Evolutionary conservation across 2,797 vertebrate genomes (phyloP).

Genomic region (Centropyge bicolor): DNA sequence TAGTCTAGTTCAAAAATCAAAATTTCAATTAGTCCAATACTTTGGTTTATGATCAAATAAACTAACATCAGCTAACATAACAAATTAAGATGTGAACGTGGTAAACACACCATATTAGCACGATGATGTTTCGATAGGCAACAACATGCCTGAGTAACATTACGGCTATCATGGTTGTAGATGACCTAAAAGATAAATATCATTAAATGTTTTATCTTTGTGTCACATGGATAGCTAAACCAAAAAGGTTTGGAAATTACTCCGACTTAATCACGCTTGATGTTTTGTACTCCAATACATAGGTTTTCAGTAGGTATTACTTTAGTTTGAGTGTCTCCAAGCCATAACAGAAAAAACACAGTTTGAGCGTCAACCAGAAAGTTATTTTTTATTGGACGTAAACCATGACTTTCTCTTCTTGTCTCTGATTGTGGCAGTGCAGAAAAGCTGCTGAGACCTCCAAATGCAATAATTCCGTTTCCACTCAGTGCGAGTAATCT

Average conservation of each 20-base stretch:
- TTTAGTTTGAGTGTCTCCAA: not conserved
- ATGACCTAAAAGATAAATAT: not conserved
- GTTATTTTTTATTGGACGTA: constrained; percentile 59
- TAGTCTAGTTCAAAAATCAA: too few relatives aligned
- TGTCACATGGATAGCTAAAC: not conserved
- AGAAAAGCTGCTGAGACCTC: constrained; percentile 81
- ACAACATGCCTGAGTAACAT: not conserved
- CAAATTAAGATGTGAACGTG: not conserved
- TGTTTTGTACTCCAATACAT: not conserved
- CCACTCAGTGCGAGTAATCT: constrained; percentile 77
- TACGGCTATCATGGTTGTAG: too few relatives aligned
- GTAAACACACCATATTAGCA: not conserved
- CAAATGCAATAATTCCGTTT: constrained; percentile 79
- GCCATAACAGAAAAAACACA: constrained; percentile 13
- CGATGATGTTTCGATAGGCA: not conserved
- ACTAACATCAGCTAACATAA: too few relatives aligned
- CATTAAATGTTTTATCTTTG: not conserved
- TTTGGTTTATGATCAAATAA: not conserved
- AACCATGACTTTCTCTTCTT: constrained; percentile 65
- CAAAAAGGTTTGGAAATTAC: not conserved
- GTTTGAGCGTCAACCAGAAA: constrained; percentile 24
- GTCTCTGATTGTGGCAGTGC: constrained; percentile 53
- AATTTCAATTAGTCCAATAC: not conserved
- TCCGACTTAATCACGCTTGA: not conserved
- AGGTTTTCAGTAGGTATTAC: constrained; percentile 3